Conservation (phyloP, 1,140 invertebrate genomes). For the Eriosoma lanigerum region DNA sequence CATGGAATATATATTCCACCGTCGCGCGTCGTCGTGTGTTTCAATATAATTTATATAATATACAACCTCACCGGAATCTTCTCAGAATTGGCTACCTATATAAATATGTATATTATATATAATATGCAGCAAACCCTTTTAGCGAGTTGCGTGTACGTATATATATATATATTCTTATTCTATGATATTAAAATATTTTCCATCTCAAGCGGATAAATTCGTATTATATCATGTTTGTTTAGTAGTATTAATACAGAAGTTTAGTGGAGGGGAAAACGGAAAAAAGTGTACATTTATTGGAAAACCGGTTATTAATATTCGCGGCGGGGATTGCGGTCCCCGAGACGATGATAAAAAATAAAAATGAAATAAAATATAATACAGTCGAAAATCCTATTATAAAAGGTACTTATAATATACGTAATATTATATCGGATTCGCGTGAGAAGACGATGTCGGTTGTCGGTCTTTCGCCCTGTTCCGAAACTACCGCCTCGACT, state of each 20-base stretch:
- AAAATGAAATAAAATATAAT: background rate
- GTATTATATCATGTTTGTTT: too few relatives aligned
- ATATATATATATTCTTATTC: too few relatives aligned
- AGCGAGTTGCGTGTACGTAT: background rate
- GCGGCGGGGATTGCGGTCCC: background rate
- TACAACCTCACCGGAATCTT: background rate
- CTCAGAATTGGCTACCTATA: slow-evolving; percentile 9
- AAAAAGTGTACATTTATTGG: background rate
- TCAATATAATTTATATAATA: background rate
- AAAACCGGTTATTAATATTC: slow-evolving; percentile 28
- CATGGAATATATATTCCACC: background rate
- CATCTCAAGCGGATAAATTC: too few relatives aligned
- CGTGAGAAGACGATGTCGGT: background rate
- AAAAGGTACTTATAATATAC: too few relatives aligned
- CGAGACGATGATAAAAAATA: background rate
- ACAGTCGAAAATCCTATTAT: background rate
- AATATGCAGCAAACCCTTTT: slow-evolving; percentile 22
- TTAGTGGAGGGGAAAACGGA: background rate
- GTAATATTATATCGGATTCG: background rate
- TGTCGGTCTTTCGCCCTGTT: background rate
- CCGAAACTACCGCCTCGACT: too few relatives aligned
- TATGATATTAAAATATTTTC: too few relatives aligned
- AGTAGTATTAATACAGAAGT: too few relatives aligned
- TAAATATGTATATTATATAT: too few relatives aligned
- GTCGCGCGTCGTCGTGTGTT: slow-evolving; percentile 4